Evolutionary conservation across 2,888 invertebrate species (phyloP), one percentile per base, ranked within the genome.

Genomic region (Drepanosiphum platanoidis): DNA sequence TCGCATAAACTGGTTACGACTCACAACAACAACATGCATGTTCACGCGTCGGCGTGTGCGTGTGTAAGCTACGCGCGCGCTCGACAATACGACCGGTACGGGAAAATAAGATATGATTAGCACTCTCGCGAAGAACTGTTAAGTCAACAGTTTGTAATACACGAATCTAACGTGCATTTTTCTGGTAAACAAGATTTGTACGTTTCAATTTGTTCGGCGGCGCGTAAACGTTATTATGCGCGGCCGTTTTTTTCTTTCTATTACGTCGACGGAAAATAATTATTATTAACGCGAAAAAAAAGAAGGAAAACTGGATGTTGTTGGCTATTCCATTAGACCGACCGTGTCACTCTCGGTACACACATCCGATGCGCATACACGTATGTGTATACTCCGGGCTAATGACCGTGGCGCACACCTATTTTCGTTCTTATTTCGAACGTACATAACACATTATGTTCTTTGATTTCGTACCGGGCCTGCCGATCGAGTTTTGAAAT

Each of bases 241-340:
- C 8, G 7, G 8, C 1, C 30, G 2, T 3, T n/a, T n/a, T n/a
- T n/a, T n/a, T n/a, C n/a, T n/a, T n/a, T n/a, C n/a, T n/a, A n/a
- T n/a, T n/a, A n/a, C 27, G 27, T 13, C n/a, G 9, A 36, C 15
- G 8, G n/a, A 34, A 58, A 58, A 77, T 36, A 27, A 61, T 36
- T 27, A 77, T 77, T 74, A 61, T 61, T 77, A 61, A 77, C 18
- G 27, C 61, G 36, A 27, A 61, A 74, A 72, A 72, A 52, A 66
- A 66, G 3, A 64, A 58, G 22, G 1, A 66, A 52, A 77, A 77
- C 77, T 77, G 36, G 77, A 77, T 36, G 36, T 61, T 77, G 77
- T 77, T 39, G 58, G 77, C 77, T 18, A 32, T 77, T 77, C 77
- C 77, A 77, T 77, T 77, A 77, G 77, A 61, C 27, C 27, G 61